Base-by-base conservation (phyloP, 2,113 vertebrate genomes). In the Nannospalax galili region DNA sequence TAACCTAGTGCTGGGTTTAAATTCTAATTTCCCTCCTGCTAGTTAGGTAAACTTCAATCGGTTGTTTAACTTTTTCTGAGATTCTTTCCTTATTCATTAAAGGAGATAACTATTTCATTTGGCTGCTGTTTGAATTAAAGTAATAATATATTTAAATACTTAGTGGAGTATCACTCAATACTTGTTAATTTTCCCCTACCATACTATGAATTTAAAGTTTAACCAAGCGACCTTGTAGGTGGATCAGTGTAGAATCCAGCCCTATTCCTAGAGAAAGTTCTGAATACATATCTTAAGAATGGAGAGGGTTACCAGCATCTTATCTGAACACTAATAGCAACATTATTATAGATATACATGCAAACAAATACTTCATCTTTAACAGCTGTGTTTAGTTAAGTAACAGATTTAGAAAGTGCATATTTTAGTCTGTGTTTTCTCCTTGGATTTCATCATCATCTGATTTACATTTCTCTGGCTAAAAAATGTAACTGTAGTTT, bases 391-490 rank as follows among this genome's bases (percentile, higher is more conserved):
- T 98, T 98, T 98, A 98, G 98, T 98, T 98, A 97, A 98, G 98
- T 98, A 98, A 98, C 98, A 98, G 98, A 98, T 98, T 98, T 98
- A 98, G 98, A 98, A 98, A 98, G 97, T 98, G 97, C 98, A 98
- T 98, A 98, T 97, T 88, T 98, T 98, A 98, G 98, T 98, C 98
- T 98, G 96, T 98, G 98, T 98, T 98, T 98, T 98, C 98, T 98
- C 97, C 96, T 98, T 98, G 98, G 98, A 98, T 98, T 98, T 98
- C 96, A 98, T 98, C 96, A 98, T 98, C 98, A 98, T 98, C 97
- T 98, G 98, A 98, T 98, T 98, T 98, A 97, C 97, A 98, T 98
- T 98, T 98, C 73, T 98, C 97, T 98, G 92, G 94, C 97, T 98
- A 97, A 98, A 98, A 98, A 96, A 94, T 98, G 84, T 98, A 98